phyloP scores from a whole-genome alignment of 2,797 vertebrate species.

The Anabacerthia variegaticeps region DNA sequence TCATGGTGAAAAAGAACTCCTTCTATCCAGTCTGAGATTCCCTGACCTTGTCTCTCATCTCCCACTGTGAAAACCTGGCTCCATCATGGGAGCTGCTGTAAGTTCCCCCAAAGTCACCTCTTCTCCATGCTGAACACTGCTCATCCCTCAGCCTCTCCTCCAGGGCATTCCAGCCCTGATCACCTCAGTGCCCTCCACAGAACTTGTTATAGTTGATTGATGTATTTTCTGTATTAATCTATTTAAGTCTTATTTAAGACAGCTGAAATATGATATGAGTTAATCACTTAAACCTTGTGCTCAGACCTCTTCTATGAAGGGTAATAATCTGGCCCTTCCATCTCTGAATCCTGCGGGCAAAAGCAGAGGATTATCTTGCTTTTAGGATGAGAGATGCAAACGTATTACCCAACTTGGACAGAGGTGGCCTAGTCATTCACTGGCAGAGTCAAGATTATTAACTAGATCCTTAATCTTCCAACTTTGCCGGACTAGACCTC shows the following conservation, averaged over 20 bases:
- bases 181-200: neutral
- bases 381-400: neutral
- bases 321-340: neutral
- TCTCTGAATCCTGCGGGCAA: neutral
- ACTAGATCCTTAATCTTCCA: neutral
- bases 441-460: neutral
- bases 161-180: neutral
- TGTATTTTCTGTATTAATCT: neutral
- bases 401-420: neutral
- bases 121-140: neutral
- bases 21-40: neutral
- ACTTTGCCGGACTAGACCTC: neutral
- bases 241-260: neutral
- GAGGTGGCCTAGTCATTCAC: neutral
- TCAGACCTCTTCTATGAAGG: neutral
- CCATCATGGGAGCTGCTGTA: neutral
- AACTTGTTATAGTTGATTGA: neutral
- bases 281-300: neutral
- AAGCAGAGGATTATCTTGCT: neutral
- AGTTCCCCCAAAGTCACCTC: neutral
- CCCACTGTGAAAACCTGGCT: neutral
- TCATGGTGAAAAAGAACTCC: neutral
- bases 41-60: neutral
- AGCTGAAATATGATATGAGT: neutral
- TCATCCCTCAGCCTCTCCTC: neutral